phyloP scores from a whole-genome alignment of 2,113 vertebrate genomes.

The Paralichthys olivaceus region DNA sequence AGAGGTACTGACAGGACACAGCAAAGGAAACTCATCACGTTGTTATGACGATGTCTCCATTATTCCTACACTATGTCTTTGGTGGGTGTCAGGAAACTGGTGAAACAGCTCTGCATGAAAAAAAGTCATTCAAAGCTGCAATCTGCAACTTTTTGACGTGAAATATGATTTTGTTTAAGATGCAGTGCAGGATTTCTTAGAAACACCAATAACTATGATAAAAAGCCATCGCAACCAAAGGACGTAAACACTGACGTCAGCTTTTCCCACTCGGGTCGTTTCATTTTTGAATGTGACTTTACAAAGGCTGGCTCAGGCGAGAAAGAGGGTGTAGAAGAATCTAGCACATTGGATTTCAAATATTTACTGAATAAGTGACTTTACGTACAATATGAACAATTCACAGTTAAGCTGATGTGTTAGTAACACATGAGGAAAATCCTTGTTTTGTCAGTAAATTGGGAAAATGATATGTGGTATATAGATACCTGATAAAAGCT shows the following conservation, averaged over 20 bases:
- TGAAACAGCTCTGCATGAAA: not conserved
- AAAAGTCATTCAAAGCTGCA: too few species aligned
- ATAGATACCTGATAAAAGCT: not conserved
- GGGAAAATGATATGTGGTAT: not conserved
- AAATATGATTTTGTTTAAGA: not conserved
- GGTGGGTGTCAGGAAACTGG: not conserved
- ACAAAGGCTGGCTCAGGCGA: not conserved
- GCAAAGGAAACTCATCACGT: not conserved
- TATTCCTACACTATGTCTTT: not conserved
- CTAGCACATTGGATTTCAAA: not conserved
- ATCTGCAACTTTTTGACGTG: not conserved
- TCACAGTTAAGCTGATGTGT: not conserved
- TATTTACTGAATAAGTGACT: not conserved
- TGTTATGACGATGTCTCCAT: not conserved
- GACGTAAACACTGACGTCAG: not conserved
- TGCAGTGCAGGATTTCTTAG: not conserved
- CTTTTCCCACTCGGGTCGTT: not conserved
- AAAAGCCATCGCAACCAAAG: constrained; percentile 15
- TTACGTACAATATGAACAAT: not conserved
- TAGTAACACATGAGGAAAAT: not conserved
- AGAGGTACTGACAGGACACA: constrained; percentile 23
- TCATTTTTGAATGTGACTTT: constrained; percentile 1
- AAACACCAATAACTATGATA: not conserved
- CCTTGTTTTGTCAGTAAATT: not conserved
- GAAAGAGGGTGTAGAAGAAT: not conserved